Evolutionary conservation across 2,113 vertebrate species (phyloP), one percentile per base, ranked within the genome.

Genomic region (Baryphthengus martii): DNA sequence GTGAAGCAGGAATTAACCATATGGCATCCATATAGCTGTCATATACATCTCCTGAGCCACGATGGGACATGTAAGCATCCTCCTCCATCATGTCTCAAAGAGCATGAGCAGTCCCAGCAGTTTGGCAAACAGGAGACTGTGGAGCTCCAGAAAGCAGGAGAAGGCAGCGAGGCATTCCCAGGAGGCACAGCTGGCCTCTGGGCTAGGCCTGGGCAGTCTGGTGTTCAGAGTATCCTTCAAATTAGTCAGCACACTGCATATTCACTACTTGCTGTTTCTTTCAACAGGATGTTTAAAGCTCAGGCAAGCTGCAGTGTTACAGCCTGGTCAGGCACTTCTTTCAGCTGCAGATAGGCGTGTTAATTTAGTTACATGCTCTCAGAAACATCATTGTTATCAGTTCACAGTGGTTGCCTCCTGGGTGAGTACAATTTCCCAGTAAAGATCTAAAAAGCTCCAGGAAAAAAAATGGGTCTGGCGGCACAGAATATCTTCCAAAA

Each of bases 121-220:
- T 11, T 9, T 68, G 49, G 37, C 0, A 4, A 16, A 40, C 0
- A 0, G 65, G 33, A 70, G 5, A 6, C 18, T 3, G 3, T 31
- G 42, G 31, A 77, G 45, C 70, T 85, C 42, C 65, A 66, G 37
- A 61, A 56, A 70, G 82, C 44, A 59, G 31, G 33, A 90, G 24
- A 25, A 74, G 42, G 55, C 35, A 59, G 16, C 0, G 4, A 66
- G 44, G 31, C 44, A 42, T 24, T 29, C 29, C 66, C 44, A n/a
- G 20, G 23, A 92, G 52, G 7, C 24, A 37, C 11, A 68, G 31
- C 18, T 81, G 73, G 31, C 49, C 31, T 47, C 63, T 74, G 49
- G 9, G 28, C 65, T 85, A 65, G 52, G 47, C 16, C 40, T 55
- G 53, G 40, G 33, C 37, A 47, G n/a, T 24, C 35, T 56, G 79